Percentiles rank a stretch among this genome's conserved stretches.
Evolutionary conservation across 2,797 vertebrate species (phyloP).

Genomic region (Danio tinwini): DNA sequence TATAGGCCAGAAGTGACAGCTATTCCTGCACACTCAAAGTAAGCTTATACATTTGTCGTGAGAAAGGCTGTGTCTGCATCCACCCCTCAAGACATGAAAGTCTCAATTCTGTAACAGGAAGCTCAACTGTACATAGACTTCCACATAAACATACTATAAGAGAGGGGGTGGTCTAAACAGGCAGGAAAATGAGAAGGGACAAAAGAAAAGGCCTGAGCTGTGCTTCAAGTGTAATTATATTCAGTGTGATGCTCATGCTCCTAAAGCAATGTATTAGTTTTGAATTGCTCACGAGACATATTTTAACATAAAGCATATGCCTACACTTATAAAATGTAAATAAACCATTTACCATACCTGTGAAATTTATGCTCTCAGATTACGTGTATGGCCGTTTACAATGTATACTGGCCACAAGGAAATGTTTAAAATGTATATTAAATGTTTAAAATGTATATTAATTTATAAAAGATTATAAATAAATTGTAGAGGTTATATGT

Average conservation of each 20-base stretch:
- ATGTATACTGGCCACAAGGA: not conserved
- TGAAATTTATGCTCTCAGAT: not conserved
- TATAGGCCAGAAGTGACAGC: slow-evolving; percentile 77
- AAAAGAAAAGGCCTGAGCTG: not conserved
- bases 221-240: not conserved
- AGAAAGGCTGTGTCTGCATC: slow-evolving; percentile 76
- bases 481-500: not conserved
- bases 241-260: not conserved
- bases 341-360: not conserved
- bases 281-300: not conserved
- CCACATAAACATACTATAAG: slow-evolving; percentile 70
- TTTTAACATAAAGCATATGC: not conserved
- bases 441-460: not conserved
- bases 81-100: slow-evolving; percentile 72
- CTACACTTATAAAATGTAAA: not conserved
- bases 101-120: slow-evolving; percentile 74
- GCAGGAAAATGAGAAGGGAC: not conserved
- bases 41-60: slow-evolving; percentile 79
- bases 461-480: not conserved
- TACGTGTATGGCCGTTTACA: not conserved
- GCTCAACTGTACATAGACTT: slow-evolving; percentile 75
- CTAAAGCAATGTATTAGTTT: not conserved
- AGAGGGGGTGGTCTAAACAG: slow-evolving; percentile 18
- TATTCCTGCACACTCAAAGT: slow-evolving; percentile 79
- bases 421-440: not conserved